Percentiles rank a stretch among this genome's conserved stretches.
Conservation (phyloP, 2,797 vertebrate species). For the Semaprochilodus insignis region DNA sequence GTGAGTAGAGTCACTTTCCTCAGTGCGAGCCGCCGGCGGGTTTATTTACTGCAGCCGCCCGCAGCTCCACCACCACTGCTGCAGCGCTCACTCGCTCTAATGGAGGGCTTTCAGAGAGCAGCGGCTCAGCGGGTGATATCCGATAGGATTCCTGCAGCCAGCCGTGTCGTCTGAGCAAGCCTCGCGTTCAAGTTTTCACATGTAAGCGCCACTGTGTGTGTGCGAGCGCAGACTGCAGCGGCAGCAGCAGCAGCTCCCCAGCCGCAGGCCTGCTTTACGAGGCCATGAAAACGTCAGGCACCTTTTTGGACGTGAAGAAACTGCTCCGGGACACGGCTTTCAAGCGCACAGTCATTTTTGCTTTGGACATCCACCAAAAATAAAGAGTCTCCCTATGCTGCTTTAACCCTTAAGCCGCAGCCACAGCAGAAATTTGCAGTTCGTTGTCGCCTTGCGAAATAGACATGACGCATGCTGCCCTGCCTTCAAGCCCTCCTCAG, state of each 20-base stretch:
- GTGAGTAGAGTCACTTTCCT: slow-evolving; percentile 68
- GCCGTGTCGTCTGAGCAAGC: slow-evolving; percentile 48
- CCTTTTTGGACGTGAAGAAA: slow-evolving; percentile 18
- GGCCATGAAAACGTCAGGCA: slow-evolving; percentile 21
- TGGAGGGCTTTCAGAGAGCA: slow-evolving; percentile 40
- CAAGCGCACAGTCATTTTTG: neutral
- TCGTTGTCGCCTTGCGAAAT: neutral
- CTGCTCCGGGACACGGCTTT: neutral
- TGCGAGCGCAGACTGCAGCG: slow-evolving; percentile 3
- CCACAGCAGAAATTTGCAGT: no score
- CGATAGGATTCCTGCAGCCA: slow-evolving; percentile 42
- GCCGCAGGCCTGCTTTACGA: slow-evolving; percentile 43
- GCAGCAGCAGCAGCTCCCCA: slow-evolving; percentile 16
- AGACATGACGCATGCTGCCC: no score
- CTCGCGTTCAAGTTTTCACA: slow-evolving; percentile 50
- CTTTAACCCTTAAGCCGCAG: neutral
- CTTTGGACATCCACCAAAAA: slow-evolving; percentile 16
- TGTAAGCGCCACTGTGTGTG: slow-evolving; percentile 34
- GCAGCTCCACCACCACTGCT: slow-evolving; percentile 1
- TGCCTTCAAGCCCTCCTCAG: no score
- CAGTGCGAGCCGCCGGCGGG: slow-evolving; percentile 53
- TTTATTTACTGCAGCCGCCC: slow-evolving; percentile 45
- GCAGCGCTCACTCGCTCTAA: slow-evolving; percentile 17
- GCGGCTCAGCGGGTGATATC: slow-evolving; percentile 38
- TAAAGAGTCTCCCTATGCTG: neutral